phyloP scores from a whole-genome alignment of 1,140 invertebrate genomes.

The Zaprionus capensis region DNA sequence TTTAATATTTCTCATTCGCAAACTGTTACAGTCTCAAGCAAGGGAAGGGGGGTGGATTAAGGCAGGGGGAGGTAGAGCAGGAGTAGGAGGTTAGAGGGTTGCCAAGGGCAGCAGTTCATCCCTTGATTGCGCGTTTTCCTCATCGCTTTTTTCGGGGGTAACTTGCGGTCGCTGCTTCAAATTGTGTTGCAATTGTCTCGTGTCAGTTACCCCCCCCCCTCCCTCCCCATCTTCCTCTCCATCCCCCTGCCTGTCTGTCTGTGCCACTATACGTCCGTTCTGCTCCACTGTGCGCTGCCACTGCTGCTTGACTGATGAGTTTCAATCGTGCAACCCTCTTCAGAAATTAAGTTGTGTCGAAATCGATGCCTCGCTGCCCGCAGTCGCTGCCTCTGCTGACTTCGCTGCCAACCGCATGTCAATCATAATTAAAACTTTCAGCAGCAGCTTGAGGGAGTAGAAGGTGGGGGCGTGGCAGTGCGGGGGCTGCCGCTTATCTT shows the following conservation, averaged over 20 bases:
- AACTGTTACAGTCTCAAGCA: conserved; percentile 56
- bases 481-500: conserved; percentile 63
- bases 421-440: conserved; percentile 80
- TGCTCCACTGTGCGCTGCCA: not conserved
- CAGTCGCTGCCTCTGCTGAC: conserved; percentile 45
- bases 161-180: conserved; percentile 51
- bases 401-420: conserved; percentile 68
- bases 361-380: conserved; percentile 64
- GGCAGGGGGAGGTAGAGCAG: not conserved
- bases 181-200: conserved; percentile 73
- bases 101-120: conserved; percentile 29
- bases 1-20: conserved; percentile 71
- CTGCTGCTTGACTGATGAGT: conserved; percentile 74
- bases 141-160: conserved; percentile 40
- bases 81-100: not conserved
- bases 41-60: not conserved
- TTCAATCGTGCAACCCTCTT: conserved; percentile 79
- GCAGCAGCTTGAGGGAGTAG: conserved; percentile 3
- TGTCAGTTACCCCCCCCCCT: conserved; percentile 9
- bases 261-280: not conserved
- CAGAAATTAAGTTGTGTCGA: conserved; percentile 79
- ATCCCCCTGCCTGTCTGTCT: not conserved
- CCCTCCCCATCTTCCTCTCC: not conserved
- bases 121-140: conserved; percentile 33
- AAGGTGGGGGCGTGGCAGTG: conserved; percentile 9